Percentiles rank a stretch among this genome's conserved stretches.
Conservation (phyloP, 2,113 vertebrate species). For the Dromaius novaehollandiae region DNA sequence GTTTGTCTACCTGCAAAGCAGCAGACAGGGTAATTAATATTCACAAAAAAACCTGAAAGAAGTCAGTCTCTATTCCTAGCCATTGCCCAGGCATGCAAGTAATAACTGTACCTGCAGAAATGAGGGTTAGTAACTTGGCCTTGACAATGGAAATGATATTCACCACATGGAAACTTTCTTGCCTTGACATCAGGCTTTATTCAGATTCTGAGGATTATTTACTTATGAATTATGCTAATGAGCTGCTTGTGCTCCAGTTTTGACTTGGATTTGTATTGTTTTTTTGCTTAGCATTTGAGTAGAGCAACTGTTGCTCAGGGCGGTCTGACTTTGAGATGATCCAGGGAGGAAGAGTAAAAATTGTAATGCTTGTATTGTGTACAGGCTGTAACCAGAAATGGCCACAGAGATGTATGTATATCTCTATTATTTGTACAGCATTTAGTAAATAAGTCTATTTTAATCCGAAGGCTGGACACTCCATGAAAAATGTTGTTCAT, state of each 20-base stretch:
- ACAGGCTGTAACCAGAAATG: not conserved
- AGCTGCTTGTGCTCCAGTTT: not conserved
- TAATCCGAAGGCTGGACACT: not conserved
- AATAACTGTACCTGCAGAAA: not conserved
- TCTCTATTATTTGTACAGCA: not conserved
- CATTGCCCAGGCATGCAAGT: not conserved
- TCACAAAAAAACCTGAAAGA: not conserved
- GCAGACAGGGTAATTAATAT: not conserved
- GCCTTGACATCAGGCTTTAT: not conserved
- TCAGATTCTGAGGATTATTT: not conserved
- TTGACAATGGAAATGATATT: not conserved
- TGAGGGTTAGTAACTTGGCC: not conserved
- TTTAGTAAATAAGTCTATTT: not conserved
- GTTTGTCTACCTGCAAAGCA: not conserved
- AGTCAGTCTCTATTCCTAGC: not conserved
- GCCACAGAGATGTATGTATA: rapidly evolving
- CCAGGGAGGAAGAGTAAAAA: not conserved
- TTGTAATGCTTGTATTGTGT: not conserved
- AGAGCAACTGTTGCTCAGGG: not conserved
- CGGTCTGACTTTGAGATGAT: not conserved
- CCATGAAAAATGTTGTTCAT: rapidly evolving
- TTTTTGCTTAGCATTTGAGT: not conserved
- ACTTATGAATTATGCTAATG: not conserved
- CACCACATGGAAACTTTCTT: not conserved
- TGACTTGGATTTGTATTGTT: not conserved